Percentiles rank a stretch among this genome's conserved stretches.
phyloP scores from a whole-genome alignment of 2,888 invertebrate genomes.

The Cephus pulcher region DNA sequence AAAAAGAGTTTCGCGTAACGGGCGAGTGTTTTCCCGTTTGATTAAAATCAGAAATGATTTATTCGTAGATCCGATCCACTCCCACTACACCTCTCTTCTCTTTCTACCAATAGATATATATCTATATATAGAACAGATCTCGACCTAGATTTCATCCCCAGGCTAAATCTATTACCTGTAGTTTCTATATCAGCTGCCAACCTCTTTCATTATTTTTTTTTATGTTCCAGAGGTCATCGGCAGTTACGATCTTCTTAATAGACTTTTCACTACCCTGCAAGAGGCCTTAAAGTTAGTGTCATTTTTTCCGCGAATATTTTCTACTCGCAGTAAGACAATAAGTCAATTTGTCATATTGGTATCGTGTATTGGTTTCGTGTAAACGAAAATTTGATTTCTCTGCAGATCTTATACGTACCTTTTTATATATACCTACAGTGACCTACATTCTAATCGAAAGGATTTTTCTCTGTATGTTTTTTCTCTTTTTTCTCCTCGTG shows the following conservation, averaged over 20 bases:
- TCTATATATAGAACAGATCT: constrained; percentile 32
- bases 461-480: not conserved
- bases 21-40: constrained; percentile 33
- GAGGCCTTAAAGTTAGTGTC: not conserved
- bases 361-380: not conserved
- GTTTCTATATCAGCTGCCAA: constrained; percentile 39
- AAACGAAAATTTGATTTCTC: not conserved
- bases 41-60: constrained; percentile 55
- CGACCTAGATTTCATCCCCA: constrained; percentile 28
- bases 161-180: constrained; percentile 40
- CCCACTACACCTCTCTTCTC: constrained; percentile 11
- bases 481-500: not conserved
- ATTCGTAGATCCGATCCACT: constrained; percentile 31
- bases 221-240: constrained; percentile 21
- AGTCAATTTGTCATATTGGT: not conserved
- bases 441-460: not conserved
- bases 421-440: not conserved
- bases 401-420: not conserved
- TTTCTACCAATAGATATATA: constrained; percentile 25
- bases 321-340: not conserved
- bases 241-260: constrained; percentile 20
- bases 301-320: not conserved
- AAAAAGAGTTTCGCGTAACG: constrained; percentile 16
- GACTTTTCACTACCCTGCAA: not conserved
- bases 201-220: constrained; percentile 4